Percentiles rank a stretch among this genome's conserved stretches.
These are phyloP conservation scores for Drosophila tani DNA, from an alignment of 1,140 invertebrate genomes.

Conservation along the genomic window DNA sequence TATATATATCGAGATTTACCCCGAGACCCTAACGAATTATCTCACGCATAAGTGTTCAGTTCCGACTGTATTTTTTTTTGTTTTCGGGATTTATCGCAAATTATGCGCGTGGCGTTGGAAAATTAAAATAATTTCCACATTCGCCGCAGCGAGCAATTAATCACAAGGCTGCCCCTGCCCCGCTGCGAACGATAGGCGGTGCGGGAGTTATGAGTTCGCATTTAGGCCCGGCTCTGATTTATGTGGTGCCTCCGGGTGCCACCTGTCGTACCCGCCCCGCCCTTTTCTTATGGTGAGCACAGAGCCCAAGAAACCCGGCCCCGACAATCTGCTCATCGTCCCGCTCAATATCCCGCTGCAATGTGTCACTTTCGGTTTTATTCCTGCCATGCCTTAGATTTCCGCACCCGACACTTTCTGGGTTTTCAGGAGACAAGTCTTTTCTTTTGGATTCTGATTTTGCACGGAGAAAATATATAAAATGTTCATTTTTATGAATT, in stretches of 20 bases:
- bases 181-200: slow-evolving; percentile 59
- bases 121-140: slow-evolving; percentile 82
- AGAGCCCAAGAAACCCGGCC: not conserved
- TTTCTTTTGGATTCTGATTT: slow-evolving; percentile 6
- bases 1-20: slow-evolving; percentile 13
- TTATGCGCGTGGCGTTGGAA: slow-evolving; percentile 50
- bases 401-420: slow-evolving; percentile 60
- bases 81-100: slow-evolving; percentile 63
- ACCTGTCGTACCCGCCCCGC: slow-evolving; percentile 28
- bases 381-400: slow-evolving; percentile 57
- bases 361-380: slow-evolving; percentile 67
- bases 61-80: slow-evolving; percentile 28
- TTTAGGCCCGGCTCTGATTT: slow-evolving; percentile 47
- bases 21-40: slow-evolving; percentile 45
- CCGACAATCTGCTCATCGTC: slow-evolving; percentile 13
- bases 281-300: not conserved
- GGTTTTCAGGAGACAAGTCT: slow-evolving; percentile 8
- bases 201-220: slow-evolving; percentile 61
- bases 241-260: slow-evolving; percentile 32
- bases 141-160: slow-evolving; percentile 75
- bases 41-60: slow-evolving; percentile 65
- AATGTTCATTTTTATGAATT: not conserved
- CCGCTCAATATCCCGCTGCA: slow-evolving; percentile 36
- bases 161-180: slow-evolving; percentile 44
- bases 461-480: slow-evolving; percentile 4